Evolutionary conservation across 2,113 vertebrate genomes (phyloP).

Genomic region (Alces alces): DNA sequence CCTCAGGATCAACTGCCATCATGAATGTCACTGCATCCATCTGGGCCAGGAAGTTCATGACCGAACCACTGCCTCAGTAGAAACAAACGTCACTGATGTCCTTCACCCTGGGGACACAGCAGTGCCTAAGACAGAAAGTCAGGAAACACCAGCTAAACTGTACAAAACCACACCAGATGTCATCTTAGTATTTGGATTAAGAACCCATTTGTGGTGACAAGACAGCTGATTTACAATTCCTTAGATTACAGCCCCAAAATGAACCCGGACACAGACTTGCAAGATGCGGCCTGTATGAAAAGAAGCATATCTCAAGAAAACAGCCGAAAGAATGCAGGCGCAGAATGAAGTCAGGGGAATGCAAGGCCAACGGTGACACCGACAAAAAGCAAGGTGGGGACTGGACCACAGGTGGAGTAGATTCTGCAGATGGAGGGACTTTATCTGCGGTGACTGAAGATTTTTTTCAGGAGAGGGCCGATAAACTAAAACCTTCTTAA

Average conservation of each 20-base stretch:
- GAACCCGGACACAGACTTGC: not conserved
- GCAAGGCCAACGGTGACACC: not conserved
- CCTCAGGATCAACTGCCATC: not conserved
- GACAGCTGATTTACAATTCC: not conserved
- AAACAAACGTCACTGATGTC: not conserved
- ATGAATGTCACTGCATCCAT: not conserved
- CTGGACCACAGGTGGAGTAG: not conserved
- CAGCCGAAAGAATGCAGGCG: not conserved
- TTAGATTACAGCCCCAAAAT: not conserved
- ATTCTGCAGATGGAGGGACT: not conserved
- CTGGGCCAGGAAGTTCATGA: not conserved
- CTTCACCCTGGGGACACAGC: not conserved
- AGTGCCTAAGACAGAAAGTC: not conserved
- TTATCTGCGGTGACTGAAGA: not conserved
- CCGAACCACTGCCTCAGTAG: not conserved
- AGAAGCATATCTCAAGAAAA: not conserved
- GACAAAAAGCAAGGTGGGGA: not conserved
- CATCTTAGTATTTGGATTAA: not conserved
- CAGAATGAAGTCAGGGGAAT: not conserved
- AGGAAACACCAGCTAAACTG: not conserved
- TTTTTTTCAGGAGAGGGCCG: not conserved
- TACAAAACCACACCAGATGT: not conserved
- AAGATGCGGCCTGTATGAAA: not conserved
- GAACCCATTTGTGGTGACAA: not conserved
- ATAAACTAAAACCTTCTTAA: not conserved